Base-by-base conservation (phyloP, 1,140 invertebrate genomes). In the Lethocerus indicus region DNA sequence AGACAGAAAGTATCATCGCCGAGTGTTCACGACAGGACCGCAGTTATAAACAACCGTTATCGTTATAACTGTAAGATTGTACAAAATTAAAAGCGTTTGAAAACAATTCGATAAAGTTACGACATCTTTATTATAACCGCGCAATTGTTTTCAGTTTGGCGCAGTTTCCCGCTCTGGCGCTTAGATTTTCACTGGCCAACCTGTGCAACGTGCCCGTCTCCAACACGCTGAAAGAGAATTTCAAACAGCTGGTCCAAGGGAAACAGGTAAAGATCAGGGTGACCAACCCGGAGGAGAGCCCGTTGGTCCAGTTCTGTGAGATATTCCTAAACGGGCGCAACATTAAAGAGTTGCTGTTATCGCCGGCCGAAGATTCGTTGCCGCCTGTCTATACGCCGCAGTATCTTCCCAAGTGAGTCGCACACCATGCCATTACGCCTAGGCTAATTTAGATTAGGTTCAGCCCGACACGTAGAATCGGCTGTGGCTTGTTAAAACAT, bases 231-330 rank as follows among this genome's bases (percentile, higher is more conserved):
- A 81, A 81, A 60, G 67, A 73, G 18, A 70, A 74, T 20, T 87
- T 87, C 57, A 76, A 74, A 50, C 64, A 73, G 20, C 63, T 80
- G n/a, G 73, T 81, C 0, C 64, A 66, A 40, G 71, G 74, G 6
- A 72, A 74, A 51, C 63, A 69, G 18, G 62, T 85, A 16, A 66
- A 69, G 20, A 58, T 85, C 51, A 71, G 67, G 54, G 78, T 85
- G 1, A 70, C 75, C 26, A 61, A 75, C 25, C 69, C 75, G 1
- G 75, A 79, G 55, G 50, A 47, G 3, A 73, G 78, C 27, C 75
- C 79, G 0, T 64, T 79, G 3, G 72, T 81, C 39, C 80, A 83
- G 36, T 81, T 81, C 59, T 80, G 81, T 54, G 74, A 79, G 49
- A 57, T 87, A 5, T 74, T 67, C 55, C 61, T 69, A 56, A 65